A percentile compares a stretch with the other conserved stretches of the same genome.
phyloP scores from a whole-genome alignment of 2,113 vertebrate genomes.

The Rhinolophus ferrumequinum region DNA sequence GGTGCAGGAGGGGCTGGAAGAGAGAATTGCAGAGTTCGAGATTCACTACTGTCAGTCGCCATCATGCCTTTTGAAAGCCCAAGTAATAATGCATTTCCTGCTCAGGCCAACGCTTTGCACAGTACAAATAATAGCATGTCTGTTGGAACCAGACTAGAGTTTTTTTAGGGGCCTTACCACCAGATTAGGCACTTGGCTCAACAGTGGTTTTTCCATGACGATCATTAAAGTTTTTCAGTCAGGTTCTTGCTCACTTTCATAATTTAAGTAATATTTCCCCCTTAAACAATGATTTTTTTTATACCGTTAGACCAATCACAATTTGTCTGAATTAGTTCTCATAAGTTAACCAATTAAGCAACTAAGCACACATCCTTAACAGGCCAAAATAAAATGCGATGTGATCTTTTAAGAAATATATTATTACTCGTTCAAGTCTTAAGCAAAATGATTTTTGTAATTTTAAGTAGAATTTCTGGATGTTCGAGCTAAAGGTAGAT shows the following conservation, averaged over 20 bases:
- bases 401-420: not conserved
- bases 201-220: not conserved
- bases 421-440: constrained; percentile 5
- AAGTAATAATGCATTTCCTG: not conserved
- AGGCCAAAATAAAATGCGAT: not conserved
- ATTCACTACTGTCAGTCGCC: not conserved
- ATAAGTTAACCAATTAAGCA: not conserved
- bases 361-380: not conserved
- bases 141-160: not conserved
- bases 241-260: not conserved
- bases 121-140: too few species aligned
- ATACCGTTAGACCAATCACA: not conserved
- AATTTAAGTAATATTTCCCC: not conserved
- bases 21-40: not conserved
- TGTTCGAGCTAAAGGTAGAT: not conserved
- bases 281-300: not conserved
- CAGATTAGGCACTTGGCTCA: not conserved
- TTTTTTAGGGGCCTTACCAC: not conserved
- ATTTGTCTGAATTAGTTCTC: not conserved
- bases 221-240: not conserved
- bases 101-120: too few species aligned
- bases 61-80: not conserved
- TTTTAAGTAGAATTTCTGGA: constrained; percentile 7
- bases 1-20: not conserved
- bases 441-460: not conserved